A percentile compares a stretch with the other conserved stretches of the same genome.
phyloP scores from a whole-genome alignment of 1,140 invertebrate species.

The Drosophila ironensis region DNA sequence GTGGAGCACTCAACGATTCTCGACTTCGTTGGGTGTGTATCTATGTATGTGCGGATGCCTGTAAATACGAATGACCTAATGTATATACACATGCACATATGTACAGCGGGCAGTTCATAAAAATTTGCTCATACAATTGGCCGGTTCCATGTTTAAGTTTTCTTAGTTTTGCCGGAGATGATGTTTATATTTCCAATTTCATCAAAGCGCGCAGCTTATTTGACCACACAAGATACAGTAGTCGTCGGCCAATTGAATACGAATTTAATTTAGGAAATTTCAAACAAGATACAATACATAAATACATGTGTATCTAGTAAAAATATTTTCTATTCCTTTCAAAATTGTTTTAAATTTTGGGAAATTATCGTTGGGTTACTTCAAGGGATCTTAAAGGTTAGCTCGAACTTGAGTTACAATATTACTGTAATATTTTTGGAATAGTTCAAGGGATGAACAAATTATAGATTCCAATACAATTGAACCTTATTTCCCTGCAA shows the following conservation, averaged over 20 bases:
- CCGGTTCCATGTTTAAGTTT: slow-evolving; percentile 28
- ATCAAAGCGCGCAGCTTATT: slow-evolving; percentile 46
- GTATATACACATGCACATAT: slow-evolving; percentile 2
- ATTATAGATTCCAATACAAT: too few relatives aligned
- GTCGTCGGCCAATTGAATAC: not conserved
- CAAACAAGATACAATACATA: too few relatives aligned
- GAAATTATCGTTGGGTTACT: too few relatives aligned
- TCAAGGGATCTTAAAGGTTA: too few relatives aligned
- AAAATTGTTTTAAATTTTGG: too few relatives aligned
- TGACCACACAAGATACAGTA: slow-evolving; percentile 51
- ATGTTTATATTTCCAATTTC: slow-evolving; percentile 74
- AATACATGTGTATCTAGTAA: too few relatives aligned
- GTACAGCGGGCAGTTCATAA: slow-evolving; percentile 52
- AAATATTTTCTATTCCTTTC: too few relatives aligned
- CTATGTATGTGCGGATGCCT: not conserved
- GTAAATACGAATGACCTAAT: not conserved
- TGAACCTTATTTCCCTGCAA: too few relatives aligned
- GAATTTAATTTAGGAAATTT: too few relatives aligned
- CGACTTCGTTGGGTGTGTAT: slow-evolving; percentile 32
- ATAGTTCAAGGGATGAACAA: too few relatives aligned
- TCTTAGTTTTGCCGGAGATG: slow-evolving; percentile 48
- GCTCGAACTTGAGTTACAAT: too few relatives aligned
- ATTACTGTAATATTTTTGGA: too few relatives aligned
- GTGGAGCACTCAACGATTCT: slow-evolving; percentile 45
- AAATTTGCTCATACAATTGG: slow-evolving; percentile 62